Evolutionary conservation across 2,888 invertebrate species (phyloP).

Genomic region (Sepiola atlantica): DNA sequence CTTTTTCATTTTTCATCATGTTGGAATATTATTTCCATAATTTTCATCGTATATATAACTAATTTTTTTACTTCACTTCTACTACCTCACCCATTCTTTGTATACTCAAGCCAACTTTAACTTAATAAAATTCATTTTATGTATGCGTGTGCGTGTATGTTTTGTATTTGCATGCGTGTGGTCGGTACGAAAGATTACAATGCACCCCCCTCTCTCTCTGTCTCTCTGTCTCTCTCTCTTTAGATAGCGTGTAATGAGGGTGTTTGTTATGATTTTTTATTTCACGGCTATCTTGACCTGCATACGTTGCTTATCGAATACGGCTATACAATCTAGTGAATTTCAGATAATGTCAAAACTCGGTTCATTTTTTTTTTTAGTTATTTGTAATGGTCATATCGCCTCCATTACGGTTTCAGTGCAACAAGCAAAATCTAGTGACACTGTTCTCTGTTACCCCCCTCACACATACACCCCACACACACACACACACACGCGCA

Average conservation of each 20-base stretch:
- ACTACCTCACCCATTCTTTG: not conserved
- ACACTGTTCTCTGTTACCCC: no score
- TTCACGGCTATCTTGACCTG: not conserved
- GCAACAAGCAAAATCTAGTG: no score
- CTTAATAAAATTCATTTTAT: not conserved
- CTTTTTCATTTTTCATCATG: no score
- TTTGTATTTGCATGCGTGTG: not conserved
- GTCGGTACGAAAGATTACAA: no score
- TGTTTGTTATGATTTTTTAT: not conserved
- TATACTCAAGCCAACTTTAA: not conserved
- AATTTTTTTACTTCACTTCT: not conserved
- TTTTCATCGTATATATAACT: not conserved
- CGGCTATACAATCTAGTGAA: not conserved
- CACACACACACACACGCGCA: no score
- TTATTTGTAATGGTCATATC: no score
- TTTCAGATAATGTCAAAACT: not conserved
- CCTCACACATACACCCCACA: no score
- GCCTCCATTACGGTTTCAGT: no score
- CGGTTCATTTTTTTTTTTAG: not conserved
- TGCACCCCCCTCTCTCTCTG: not conserved
- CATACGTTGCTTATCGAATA: conserved; percentile 5
- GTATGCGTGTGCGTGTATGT: not conserved
- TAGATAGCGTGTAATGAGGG: not conserved
- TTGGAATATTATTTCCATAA: no score
- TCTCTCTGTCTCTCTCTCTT: not conserved